Evolutionary conservation across 2,113 vertebrate genomes (phyloP), one percentile per base, ranked within the genome.

Genomic region (Psophia crepitans): DNA sequence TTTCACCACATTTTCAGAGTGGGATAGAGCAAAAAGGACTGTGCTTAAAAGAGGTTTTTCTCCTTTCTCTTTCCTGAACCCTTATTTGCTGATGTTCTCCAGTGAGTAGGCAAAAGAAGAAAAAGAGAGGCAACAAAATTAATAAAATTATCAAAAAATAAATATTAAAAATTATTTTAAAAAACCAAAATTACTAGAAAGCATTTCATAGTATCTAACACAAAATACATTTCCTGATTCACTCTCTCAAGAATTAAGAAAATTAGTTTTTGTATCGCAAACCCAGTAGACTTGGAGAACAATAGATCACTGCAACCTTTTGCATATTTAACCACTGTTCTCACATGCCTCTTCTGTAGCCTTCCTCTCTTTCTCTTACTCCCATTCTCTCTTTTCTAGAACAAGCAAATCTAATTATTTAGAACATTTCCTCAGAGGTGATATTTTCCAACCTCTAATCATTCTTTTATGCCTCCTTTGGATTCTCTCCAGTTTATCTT

Each of bases 371-470:
- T 86, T 77, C 63, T 65, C 33, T 54, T 82, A 71, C 56, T 10
- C 17, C 1, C 20, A 26, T 58, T 89, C 33, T 76, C 49, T 49
- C n/a, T 76, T 48, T 76, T 86, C 71, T 49, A 74, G 83, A 92
- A 90, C 80, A 93, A 92, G 58, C 44, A 95, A 95, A 92, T 90
- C 85, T 92, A 94, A 94, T 95, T 96, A 94, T 90, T 92, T 90
- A 86, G 75, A 93, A 60, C 49, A 90, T 85, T 88, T 95, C 88
- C 92, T 93, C 54, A 74, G 88, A 93, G 94, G 32, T 41, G 35
- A 71, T 85, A 49, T 76, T 96, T 97, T 90, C 75, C 48, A 94
- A 27, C 53, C 19, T 93, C 53, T 93, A 91, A 93, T 95, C n/a
- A 76, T 73, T 84, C 49, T 82, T 73, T 41, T 60, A 69, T 88